Evolutionary conservation across 1,140 invertebrate genomes (phyloP).

Genomic region (Sarcophaga peregrina): DNA sequence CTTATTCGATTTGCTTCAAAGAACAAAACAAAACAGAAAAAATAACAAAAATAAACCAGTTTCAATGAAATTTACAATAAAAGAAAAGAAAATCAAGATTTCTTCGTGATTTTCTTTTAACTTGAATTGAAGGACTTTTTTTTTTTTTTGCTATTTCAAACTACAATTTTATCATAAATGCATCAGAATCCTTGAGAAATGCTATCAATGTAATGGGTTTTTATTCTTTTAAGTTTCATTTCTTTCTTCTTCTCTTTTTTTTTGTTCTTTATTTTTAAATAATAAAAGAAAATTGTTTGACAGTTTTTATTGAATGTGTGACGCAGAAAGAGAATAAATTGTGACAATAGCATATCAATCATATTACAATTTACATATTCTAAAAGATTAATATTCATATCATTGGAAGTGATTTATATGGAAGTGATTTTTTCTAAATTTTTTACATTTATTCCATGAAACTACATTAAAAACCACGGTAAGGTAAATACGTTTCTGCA

Average conservation of each 20-base stretch:
- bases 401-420: too few species aligned
- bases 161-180: slow-evolving; percentile 7
- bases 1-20: neutral
- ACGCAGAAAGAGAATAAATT: neutral
- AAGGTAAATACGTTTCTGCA: too few species aligned
- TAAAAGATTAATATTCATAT: too few species aligned
- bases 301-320: neutral
- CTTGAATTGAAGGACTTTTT: neutral
- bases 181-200: neutral
- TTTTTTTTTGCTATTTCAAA: neutral
- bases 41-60: too few species aligned
- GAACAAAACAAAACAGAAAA: neutral
- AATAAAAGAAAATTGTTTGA: neutral
- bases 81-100: slow-evolving; percentile 5
- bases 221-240: neutral
- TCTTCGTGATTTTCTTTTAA: neutral
- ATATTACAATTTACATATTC: neutral
- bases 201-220: neutral
- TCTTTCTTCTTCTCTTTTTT: neutral
- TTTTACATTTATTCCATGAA: too few species aligned
- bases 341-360: neutral
- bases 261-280: neutral
- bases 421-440: too few species aligned
- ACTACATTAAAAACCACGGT: too few species aligned
- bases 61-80: neutral